Evolutionary conservation across 2,888 invertebrate species (phyloP).

Genomic region (Erebia palarica): DNA sequence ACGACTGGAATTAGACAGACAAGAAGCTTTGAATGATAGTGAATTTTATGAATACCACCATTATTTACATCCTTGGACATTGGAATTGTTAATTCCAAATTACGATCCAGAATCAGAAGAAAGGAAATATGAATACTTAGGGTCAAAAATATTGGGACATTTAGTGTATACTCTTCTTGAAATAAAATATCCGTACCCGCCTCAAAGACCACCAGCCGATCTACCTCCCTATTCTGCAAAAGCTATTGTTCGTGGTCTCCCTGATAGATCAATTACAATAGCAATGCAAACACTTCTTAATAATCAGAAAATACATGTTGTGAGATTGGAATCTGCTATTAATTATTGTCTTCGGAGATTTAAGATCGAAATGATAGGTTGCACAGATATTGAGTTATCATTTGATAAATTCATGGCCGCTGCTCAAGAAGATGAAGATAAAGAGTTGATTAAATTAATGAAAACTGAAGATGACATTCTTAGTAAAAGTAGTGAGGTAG

Average conservation of each 20-base stretch:
- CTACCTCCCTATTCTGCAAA: constrained; percentile 65
- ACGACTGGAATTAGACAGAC: constrained; percentile 75
- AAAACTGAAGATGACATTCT: constrained; percentile 60
- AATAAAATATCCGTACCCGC: constrained; percentile 72
- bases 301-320: constrained; percentile 64
- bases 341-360: constrained; percentile 81
- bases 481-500: constrained; percentile 55
- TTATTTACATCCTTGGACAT: constrained; percentile 78
- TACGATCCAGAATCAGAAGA: constrained; percentile 70
- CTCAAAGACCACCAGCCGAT: constrained; percentile 57
- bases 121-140: constrained; percentile 69
- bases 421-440: constrained; percentile 59
- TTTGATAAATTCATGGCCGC: constrained; percentile 63
- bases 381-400: constrained; percentile 72
- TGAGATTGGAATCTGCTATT: constrained; percentile 77
- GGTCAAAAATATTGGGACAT: constrained; percentile 74
- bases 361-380: constrained; percentile 78
- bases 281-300: constrained; percentile 71
- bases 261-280: constrained; percentile 63
- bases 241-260: constrained; percentile 70
- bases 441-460: constrained; percentile 63
- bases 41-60: constrained; percentile 83
- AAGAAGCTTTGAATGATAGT: constrained; percentile 76
- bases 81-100: constrained; percentile 70
- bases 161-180: constrained; percentile 78